These are phyloP conservation scores for Frankliniella fusca DNA, from an alignment of 2,888 invertebrate species.

Conservation along the genomic window DNA sequence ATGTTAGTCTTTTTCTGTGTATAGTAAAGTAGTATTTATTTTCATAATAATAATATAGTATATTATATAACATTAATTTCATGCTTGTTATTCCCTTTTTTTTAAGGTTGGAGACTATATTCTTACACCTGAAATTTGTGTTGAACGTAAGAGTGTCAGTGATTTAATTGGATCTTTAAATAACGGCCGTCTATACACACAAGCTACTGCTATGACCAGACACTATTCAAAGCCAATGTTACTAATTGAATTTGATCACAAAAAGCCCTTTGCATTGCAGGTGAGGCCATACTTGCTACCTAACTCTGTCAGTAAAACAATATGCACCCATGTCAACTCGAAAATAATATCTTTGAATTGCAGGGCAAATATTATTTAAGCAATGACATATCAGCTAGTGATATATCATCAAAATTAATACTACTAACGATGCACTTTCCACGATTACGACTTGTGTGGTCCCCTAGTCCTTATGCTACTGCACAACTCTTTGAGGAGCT, in stretches of 20 bases:
- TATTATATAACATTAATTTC: not conserved
- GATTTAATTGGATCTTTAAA: constrained; percentile 94
- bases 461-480: constrained; percentile 91
- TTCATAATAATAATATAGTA: constrained; percentile 27
- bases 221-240: constrained; percentile 83
- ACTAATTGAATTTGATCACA: constrained; percentile 93
- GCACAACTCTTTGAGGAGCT: constrained; percentile 94
- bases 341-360: constrained; percentile 39
- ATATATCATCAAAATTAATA: constrained; percentile 81
- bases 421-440: constrained; percentile 95
- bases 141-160: constrained; percentile 93
- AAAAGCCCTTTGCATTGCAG: constrained; percentile 85
- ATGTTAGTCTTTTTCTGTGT: constrained; percentile 49
- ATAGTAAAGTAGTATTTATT: not conserved
- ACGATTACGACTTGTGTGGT: constrained; percentile 88
- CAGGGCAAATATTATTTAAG: constrained; percentile 74
- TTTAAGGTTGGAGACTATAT: constrained; percentile 93
- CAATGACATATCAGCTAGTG: constrained; percentile 69
- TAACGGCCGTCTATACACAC: constrained; percentile 91
- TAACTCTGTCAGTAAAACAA: not conserved
- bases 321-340: not conserved
- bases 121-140: constrained; percentile 90
- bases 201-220: constrained; percentile 89
- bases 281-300: constrained; percentile 48
- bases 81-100: constrained; percentile 27